Base-by-base conservation (phyloP, 2,797 vertebrate species). In the Intellagama lesueurii region DNA sequence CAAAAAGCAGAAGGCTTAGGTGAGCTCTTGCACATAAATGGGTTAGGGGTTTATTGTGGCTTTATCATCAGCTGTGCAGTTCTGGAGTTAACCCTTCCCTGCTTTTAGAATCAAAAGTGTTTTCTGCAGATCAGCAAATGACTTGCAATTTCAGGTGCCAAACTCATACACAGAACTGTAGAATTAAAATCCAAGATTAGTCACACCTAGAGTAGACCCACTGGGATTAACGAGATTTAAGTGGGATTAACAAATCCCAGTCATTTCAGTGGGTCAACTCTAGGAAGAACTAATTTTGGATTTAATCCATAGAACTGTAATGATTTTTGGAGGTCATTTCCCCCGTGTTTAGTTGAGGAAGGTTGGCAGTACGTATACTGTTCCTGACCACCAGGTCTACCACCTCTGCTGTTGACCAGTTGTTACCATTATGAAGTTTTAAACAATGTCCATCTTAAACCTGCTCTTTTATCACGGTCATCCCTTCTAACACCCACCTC, bases 131-230 rank as follows among this genome's bases (percentile, higher is more conserved):
- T 0, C 68, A 81, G 89, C 52, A 0, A 22, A 0, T 4, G 0
- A 2, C 0, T 0, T 4, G 40, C 47, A 47, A 52, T 14, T 49
- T 70, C 0, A 8, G 0, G 0, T 7, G 7, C 16, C 64, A 17
- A 24, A 30, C 26, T 83, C 22, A 7, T 26, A 28, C 26, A 24
- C 40, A 47, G 40, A 44, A 44, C 17, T 17, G 14, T 17, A 22
- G 72, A 75, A 75, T 35, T 32, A 75, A n/a, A 56, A 56, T 56
- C 52, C 52, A 56, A 14, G 52, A 56, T 16, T 14, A 56, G 52
- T 56, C 52, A 9, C 52, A 56, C 52, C 52, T 56, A 56, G 52
- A 56, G 52, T 56, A 56, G 14, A 56, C 52, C 52, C 52, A 52
- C 52, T 52, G 52, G n/a, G n/a, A n/a, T n/a, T n/a, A n/a, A n/a